Evolutionary conservation across 2,797 vertebrate genomes (phyloP).

Genomic region (Lepilemur ruficaudatus): DNA sequence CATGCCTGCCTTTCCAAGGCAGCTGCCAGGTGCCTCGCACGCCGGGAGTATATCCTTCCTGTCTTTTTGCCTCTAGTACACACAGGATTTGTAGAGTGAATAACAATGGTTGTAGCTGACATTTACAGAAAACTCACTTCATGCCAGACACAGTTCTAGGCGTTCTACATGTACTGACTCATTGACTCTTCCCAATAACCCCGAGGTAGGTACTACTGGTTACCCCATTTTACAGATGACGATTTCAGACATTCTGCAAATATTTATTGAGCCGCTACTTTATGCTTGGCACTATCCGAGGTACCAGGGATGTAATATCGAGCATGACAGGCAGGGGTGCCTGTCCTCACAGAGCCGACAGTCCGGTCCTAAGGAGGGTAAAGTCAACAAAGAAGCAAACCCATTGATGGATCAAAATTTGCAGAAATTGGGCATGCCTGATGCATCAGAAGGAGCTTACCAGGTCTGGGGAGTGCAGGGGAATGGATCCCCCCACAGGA

Average conservation of each 20-base stretch:
- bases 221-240: neutral
- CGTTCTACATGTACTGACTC: neutral
- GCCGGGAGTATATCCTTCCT: neutral
- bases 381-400: neutral
- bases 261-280: neutral
- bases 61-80: neutral
- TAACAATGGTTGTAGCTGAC: fast-evolving
- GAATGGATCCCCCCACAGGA: neutral
- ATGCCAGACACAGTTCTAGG: neutral
- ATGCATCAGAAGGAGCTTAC: neutral
- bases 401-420: neutral
- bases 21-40: neutral
- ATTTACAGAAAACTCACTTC: neutral
- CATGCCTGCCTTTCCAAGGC: neutral
- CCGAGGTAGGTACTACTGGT: neutral
- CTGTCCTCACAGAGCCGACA: neutral
- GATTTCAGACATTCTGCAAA: neutral
- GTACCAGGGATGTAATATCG: neutral
- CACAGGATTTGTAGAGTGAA: neutral
- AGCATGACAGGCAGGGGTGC: neutral
- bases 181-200: neutral
- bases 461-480: neutral
- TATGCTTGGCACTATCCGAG: neutral
- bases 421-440: neutral
- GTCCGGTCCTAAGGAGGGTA: neutral